phyloP scores from a whole-genome alignment of 2,888 invertebrate species.

The Palloptera scutellata region DNA sequence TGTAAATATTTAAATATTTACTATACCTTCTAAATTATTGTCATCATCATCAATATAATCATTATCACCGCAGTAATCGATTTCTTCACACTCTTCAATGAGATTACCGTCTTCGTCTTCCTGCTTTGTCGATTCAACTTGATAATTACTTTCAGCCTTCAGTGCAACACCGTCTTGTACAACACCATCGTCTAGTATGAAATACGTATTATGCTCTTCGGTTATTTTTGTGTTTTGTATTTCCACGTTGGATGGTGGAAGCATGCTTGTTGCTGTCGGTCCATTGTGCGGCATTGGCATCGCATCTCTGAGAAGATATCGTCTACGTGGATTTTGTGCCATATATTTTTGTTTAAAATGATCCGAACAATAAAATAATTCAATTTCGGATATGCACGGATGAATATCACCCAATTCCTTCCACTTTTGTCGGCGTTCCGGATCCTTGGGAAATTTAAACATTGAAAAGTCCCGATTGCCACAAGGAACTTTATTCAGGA shows the following conservation, averaged over 20 bases:
- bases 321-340: constrained; percentile 47
- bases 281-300: constrained; percentile 46
- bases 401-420: constrained; percentile 46
- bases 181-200: not conserved
- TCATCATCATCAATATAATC: too few species aligned
- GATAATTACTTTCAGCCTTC: not conserved
- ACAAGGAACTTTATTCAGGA: constrained; percentile 14
- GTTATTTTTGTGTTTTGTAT: constrained; percentile 3
- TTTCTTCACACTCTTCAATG: not conserved
- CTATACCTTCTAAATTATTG: too few species aligned
- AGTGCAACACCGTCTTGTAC: not conserved
- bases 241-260: not conserved
- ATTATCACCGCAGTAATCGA: too few species aligned
- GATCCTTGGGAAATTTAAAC: constrained; percentile 55
- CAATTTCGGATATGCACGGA: constrained; percentile 35
- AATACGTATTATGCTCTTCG: not conserved
- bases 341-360: constrained; percentile 55
- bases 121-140: not conserved
- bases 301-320: constrained; percentile 51
- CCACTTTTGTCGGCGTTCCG: constrained; percentile 50
- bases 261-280: not conserved
- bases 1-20: too few species aligned
- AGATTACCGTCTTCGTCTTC: not conserved
- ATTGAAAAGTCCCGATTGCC: constrained; percentile 42
- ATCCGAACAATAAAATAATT: constrained; percentile 52